Base-by-base conservation (phyloP, 2,888 invertebrate species). In the Romanomermis culicivorax region DNA sequence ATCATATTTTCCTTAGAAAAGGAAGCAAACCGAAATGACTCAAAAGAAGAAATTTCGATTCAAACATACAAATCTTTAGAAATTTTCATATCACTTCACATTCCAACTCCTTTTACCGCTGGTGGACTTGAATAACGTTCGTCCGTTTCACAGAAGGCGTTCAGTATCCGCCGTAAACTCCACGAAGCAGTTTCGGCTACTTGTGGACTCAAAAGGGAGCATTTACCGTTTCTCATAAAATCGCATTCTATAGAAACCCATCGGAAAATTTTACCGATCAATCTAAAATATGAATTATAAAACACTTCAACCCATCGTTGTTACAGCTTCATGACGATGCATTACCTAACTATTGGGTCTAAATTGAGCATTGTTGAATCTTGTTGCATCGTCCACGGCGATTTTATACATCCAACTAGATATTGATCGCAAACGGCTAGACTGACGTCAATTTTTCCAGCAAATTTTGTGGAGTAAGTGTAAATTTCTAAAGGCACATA, bases 171-270 rank as follows among this genome's bases (percentile, higher is more conserved):
- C 62, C 79, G 78, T 49, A 86, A 72, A 64, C 83, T 80, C 83
- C 84, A 85, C 61, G 82, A 79, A 49, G 81, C 73, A 0, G 81
- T 80, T 47, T 79, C 78, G 1, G 80, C 80, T 1, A 85, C 77
- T 69, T 84, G 83, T 0, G 85, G 85, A 67, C 85, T 85, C 61
- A 85, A 76, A 58, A 78, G 74, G 2, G 1, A 2, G 29, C 2
- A 1, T 2, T 27, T 48, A 48, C 48, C 49, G 27, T 25, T 29
- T 45, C 14, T 26, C 55, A 60, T 29, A 55, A 62, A 49, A 20
- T 61, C 59, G 27, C 58, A 55, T 51, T 63, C 62, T 26, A 63
- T 51, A 7, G 59, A 45, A 0, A 58, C 51, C 63, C 63, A 63
- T 14, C 60, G 55, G 29, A 61, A 51, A 3, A 62, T 54, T 29